These are phyloP conservation scores for Sesamia nonagrioides DNA, from an alignment of 1,140 invertebrate genomes.

Conservation along the genomic window DNA sequence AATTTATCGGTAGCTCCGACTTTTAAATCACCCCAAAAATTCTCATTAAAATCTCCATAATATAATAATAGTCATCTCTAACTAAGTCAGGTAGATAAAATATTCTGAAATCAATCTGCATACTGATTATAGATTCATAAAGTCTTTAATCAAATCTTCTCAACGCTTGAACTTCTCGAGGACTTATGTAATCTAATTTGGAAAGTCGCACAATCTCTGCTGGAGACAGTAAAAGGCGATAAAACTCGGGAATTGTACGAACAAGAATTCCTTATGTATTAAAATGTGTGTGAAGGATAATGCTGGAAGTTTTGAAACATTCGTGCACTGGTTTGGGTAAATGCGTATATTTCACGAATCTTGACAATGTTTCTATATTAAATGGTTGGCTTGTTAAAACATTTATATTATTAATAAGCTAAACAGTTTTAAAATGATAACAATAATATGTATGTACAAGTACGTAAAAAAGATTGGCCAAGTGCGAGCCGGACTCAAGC, in stretches of 20 bases:
- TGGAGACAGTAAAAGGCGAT: conserved; percentile 18
- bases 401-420: too few relatives aligned
- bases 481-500: too few relatives aligned
- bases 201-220: conserved; percentile 37
- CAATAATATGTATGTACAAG: too few relatives aligned
- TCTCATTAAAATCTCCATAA: neutral
- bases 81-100: conserved; percentile 25
- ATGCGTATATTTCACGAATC: too few relatives aligned
- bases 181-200: conserved; percentile 54
- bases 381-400: too few relatives aligned
- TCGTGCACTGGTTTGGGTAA: neutral
- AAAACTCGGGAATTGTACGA: neutral
- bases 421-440: too few relatives aligned
- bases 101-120: conserved; percentile 46
- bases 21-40: neutral
- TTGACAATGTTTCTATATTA: too few relatives aligned
- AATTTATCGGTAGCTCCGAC: too few relatives aligned
- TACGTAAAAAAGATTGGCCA: too few relatives aligned
- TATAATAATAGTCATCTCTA: neutral
- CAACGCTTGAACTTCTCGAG: conserved; percentile 30
- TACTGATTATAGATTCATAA: conserved; percentile 51
- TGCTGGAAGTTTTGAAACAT: neutral
- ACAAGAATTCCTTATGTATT: neutral
- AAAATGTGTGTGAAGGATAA: neutral
- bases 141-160: conserved; percentile 51